Evolutionary conservation across 2,888 invertebrate species (phyloP), one percentile per base, ranked within the genome.

Genomic region (Scotopteryx bipunctaria): DNA sequence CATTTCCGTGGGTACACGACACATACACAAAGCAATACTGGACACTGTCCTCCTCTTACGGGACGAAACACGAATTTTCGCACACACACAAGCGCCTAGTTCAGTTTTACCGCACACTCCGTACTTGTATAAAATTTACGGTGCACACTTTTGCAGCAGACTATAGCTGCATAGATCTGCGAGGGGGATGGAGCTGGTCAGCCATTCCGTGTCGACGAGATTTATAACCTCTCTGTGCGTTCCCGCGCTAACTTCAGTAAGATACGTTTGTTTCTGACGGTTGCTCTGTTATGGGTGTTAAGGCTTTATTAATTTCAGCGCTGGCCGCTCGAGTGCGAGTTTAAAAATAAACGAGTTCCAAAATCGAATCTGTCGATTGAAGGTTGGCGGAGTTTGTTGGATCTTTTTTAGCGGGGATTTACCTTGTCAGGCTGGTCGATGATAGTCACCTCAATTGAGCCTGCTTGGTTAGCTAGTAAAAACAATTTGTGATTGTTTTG

Each of bases 201-300:
- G 89, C 87, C 88, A 87, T 89, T 88, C 78, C 87, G 86, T 85
- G 88, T 86, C 85, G 83, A 76, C 82, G 81, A 86, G 89, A 90
- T 90, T 90, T 89, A 90, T 88, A 85, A 82, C 84, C 86, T 83
- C 81, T 81, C 83, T 79, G 67, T 82, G 83, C 81, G 79, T 79
- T 67, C 64, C 61, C 66, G 73, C 78, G 78, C 80, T 78, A 79
- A 81, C 82, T 79, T 76, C 64, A 81, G 76, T 80, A 86, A 87
- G 88, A 87, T 83, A 79, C 80, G 73, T 67, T 74, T 81, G 81
- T 73, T 63, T 70, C 64, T 81, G 81, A 81, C 80, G 66, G 66
- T 61, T 57, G 59, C 41, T 48, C 67, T 57, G 64, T 62, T 59
- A 62, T 55, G 53, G 49, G 53, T 55, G 57, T 62, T 60, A 57